Evolutionary conservation across 1,140 invertebrate genomes (phyloP).

Genomic region (Agrilus planipennis): DNA sequence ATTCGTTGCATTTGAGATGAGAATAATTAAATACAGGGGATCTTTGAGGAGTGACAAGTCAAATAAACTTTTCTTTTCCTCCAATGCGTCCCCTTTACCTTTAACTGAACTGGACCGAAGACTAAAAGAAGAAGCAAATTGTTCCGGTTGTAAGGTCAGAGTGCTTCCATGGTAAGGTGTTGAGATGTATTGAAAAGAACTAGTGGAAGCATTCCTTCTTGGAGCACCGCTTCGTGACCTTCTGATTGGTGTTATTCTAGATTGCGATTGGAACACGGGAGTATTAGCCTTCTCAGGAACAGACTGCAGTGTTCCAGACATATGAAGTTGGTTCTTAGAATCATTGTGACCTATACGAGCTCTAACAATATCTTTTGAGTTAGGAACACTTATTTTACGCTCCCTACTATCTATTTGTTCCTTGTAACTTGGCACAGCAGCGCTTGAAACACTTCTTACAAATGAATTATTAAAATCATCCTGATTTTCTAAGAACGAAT

Average conservation of each 20-base stretch:
- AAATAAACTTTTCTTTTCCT: slow-evolving; percentile 39
- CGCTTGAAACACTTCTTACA: slow-evolving; percentile 40
- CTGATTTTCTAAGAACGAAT: slow-evolving; percentile 24
- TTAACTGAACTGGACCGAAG: slow-evolving; percentile 43
- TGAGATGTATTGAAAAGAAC: slow-evolving; percentile 70
- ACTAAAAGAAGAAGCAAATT: slow-evolving; percentile 63
- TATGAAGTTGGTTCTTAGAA: slow-evolving; percentile 6
- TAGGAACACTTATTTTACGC: slow-evolving; percentile 42
- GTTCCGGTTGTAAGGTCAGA: slow-evolving; percentile 62
- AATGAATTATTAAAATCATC: slow-evolving; percentile 23
- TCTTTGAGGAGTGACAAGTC: slow-evolving; percentile 63
- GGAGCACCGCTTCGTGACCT: slow-evolving; percentile 29
- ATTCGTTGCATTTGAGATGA: slow-evolving; percentile 72
- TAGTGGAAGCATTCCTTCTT: slow-evolving; percentile 57
- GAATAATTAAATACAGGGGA: slow-evolving; percentile 66
- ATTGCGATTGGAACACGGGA: slow-evolving; percentile 22
- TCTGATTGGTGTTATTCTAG: slow-evolving; percentile 19
- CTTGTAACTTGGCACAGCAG: slow-evolving; percentile 41
- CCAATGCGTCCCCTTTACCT: slow-evolving; percentile 21
- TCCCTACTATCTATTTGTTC: slow-evolving; percentile 29
- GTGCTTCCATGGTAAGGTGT: slow-evolving; percentile 75
- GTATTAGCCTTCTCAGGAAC: slow-evolving; percentile 39
- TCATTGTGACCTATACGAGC: slow-evolving; percentile 15
- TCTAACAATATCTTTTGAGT: slow-evolving; percentile 27
- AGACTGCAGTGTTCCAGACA: slow-evolving; percentile 43